A percentile compares a stretch with the other conserved stretches of the same genome.
phyloP scores from a whole-genome alignment of 2,888 invertebrate genomes.

The Clostera curtula region DNA sequence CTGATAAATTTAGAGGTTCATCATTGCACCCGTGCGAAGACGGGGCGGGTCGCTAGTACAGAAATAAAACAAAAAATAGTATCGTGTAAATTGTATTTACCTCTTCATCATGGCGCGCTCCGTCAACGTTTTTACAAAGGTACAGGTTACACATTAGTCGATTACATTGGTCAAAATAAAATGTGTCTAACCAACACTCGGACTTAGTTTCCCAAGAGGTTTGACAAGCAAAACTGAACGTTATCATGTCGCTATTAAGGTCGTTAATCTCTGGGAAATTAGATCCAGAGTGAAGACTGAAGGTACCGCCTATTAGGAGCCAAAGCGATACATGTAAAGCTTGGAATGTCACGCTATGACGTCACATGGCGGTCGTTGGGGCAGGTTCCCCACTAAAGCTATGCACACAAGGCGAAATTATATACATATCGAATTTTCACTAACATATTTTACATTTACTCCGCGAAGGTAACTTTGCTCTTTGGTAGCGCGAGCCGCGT shows the following conservation, averaged over 20 bases:
- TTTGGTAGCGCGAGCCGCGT: slow-evolving; percentile 70
- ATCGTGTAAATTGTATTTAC: slow-evolving; percentile 75
- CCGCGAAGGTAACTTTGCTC: slow-evolving; percentile 70
- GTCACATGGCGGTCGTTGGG: slow-evolving; percentile 11
- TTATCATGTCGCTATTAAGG: no score
- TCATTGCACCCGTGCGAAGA: no score
- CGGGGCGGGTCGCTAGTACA: no score
- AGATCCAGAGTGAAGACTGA: no score
- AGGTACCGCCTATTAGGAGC: slow-evolving; percentile 26
- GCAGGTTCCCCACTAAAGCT: slow-evolving; percentile 37
- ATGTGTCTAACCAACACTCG: slow-evolving; percentile 51
- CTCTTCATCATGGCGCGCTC: slow-evolving; percentile 60
- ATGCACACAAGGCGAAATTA: slow-evolving; percentile 63
- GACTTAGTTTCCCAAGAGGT: slow-evolving; percentile 16
- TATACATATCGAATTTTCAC: slow-evolving; percentile 54
- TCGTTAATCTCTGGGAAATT: no score
- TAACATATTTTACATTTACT: slow-evolving; percentile 62
- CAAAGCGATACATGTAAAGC: slow-evolving; percentile 51
- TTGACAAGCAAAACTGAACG: no score
- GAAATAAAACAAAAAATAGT: slow-evolving; percentile 48
- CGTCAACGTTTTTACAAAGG: slow-evolving; percentile 70
- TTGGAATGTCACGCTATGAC: slow-evolving; percentile 49
- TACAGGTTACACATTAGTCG: slow-evolving; percentile 56
- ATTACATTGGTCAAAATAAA: slow-evolving; percentile 73
- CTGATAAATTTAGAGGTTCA: no score